Conservation (phyloP, 2,797 vertebrate genomes). For the Epinephelus malabaricus region DNA sequence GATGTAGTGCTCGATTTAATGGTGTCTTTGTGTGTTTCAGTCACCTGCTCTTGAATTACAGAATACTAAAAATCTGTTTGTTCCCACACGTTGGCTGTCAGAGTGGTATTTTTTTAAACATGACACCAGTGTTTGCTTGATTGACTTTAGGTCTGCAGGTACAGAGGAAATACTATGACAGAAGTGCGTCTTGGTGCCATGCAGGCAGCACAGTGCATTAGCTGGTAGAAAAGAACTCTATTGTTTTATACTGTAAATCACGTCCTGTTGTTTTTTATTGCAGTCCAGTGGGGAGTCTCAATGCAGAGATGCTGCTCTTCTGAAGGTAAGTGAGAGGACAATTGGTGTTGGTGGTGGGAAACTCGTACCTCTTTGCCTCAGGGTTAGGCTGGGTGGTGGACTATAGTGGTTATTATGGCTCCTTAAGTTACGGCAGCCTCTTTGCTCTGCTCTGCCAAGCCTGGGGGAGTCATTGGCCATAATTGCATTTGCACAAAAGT, state of each 20-base stretch:
- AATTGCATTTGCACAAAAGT: conserved; percentile 84
- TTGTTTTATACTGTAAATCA: conserved; percentile 46
- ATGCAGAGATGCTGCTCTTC: conserved; percentile 20
- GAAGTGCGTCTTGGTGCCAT: neutral
- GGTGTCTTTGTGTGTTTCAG: neutral
- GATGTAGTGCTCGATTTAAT: conserved; percentile 2
- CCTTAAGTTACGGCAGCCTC: conserved; percentile 64
- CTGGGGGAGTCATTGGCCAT: conserved; percentile 77
- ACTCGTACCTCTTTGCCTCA: conserved; percentile 29
- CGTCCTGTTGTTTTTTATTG: conserved; percentile 39
- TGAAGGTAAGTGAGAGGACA: conserved; percentile 48
- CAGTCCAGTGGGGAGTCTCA: conserved; percentile 6
- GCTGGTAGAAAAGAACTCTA: conserved; percentile 5
- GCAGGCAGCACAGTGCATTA: neutral
- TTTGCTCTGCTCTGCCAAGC: conserved; percentile 61
- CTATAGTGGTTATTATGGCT: conserved; percentile 63
- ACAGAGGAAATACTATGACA: conserved; percentile 1
- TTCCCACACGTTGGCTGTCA: conserved; percentile 22
- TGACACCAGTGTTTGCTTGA: conserved; percentile 15
- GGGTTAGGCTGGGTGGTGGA: conserved; percentile 49
- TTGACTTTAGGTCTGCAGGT: conserved; percentile 13
- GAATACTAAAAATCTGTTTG: conserved; percentile 22
- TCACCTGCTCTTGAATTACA: neutral
- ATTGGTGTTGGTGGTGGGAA: conserved; percentile 46
- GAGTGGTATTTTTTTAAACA: conserved; percentile 19